Evolutionary conservation across 30 jellyfish, hydroid and myxozoan genomes (phyloP).

Genomic region (Pseudorhiza aurosa): DNA sequence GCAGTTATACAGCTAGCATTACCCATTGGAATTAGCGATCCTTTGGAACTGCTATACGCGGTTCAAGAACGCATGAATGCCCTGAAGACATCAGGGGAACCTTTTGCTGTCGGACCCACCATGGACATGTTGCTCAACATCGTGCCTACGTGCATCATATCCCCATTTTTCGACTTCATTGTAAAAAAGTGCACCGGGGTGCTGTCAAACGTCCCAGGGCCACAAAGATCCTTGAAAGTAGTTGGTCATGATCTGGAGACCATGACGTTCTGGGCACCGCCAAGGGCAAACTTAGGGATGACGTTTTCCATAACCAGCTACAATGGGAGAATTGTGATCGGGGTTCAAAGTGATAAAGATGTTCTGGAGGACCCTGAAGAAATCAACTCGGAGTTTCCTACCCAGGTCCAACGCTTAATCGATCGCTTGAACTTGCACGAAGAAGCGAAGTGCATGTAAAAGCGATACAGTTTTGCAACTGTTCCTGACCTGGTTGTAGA

Average conservation of each 20-base stretch:
- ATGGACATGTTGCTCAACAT: conserved; percentile 48
- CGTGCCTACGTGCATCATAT: conserved; percentile 59
- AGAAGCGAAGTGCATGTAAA: too few species aligned
- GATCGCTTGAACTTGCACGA: conserved; percentile 16
- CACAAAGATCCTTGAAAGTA: conserved; percentile 49
- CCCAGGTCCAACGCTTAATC: conserved; percentile 46
- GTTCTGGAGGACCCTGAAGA: conserved; percentile 65
- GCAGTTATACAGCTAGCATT: conserved; percentile 66
- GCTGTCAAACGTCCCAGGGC: conserved; percentile 80
- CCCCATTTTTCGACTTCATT: conserved; percentile 47
- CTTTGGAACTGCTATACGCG: conserved; percentile 55
- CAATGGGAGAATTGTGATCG: conserved; percentile 60
- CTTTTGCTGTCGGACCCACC: conserved; percentile 69
- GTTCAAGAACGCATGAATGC: conserved; percentile 57
- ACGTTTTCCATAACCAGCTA: conserved; percentile 71
- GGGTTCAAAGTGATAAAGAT: conserved; percentile 67
- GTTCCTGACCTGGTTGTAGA: too few species aligned
- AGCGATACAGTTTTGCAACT: too few species aligned
- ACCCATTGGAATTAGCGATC: conserved; percentile 47
- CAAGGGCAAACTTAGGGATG: conserved; percentile 72
- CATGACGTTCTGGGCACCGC: conserved; percentile 92
- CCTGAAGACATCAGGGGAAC: conserved; percentile 78
- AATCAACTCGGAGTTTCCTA: conserved; percentile 47
- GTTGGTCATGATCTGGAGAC: conserved; percentile 55
- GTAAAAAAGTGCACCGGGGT: conserved; percentile 71